A percentile compares a stretch with the other conserved stretches of the same genome.
Conservation (phyloP, 2,888 invertebrate species). For the Dynastes grantii region DNA sequence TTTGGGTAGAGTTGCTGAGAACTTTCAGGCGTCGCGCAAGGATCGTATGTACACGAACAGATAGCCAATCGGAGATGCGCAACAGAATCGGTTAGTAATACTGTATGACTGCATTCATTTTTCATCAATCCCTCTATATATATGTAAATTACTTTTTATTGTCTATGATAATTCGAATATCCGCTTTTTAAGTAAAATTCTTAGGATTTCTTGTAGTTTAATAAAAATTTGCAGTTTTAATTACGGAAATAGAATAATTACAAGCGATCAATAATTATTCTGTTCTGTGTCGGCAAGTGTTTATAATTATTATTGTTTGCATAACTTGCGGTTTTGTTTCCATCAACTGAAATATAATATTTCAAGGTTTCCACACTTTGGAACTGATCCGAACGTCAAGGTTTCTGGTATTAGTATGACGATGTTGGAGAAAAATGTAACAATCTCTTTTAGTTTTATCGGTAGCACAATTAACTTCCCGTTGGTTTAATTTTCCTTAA, state of each 20-base stretch:
- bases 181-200: no score
- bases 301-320: conserved; percentile 42
- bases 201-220: neutral
- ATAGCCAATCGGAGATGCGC: no score
- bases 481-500: no score
- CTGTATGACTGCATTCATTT: no score
- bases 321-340: conserved; percentile 46
- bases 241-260: conserved; percentile 10
- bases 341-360: conserved; percentile 44
- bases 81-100: no score
- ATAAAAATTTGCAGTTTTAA: neutral
- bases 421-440: conserved; percentile 33
- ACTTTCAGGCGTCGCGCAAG: no score
- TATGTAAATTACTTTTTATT: no score
- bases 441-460: conserved; percentile 35
- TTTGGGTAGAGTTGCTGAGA: no score
- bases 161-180: no score
- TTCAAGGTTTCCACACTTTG: conserved; percentile 49
- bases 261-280: conserved; percentile 40
- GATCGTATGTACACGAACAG: no score
- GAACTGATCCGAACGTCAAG: conserved; percentile 47
- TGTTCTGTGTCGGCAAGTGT: neutral
- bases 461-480: no score
- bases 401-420: conserved; percentile 41
- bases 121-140: no score